A percentile compares a stretch with the other conserved stretches of the same genome.
phyloP scores from a whole-genome alignment of 1,140 invertebrate genomes.

The Monochamus saltuarius region DNA sequence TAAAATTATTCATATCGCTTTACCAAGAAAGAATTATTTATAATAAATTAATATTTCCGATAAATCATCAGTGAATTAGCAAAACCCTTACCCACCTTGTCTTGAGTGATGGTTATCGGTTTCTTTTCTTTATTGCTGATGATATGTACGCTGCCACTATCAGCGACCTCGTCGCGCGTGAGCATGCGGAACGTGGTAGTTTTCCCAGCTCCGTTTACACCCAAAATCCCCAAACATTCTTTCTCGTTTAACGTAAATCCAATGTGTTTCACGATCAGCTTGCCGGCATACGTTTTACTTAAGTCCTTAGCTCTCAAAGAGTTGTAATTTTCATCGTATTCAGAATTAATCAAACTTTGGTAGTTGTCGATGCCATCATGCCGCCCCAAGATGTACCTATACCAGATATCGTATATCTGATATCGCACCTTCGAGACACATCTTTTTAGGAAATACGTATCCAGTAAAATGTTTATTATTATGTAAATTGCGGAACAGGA shows the following conservation, averaged over 20 bases:
- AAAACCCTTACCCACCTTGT: conserved; percentile 17
- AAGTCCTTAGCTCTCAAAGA: conserved; percentile 24
- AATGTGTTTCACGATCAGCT: conserved; percentile 21
- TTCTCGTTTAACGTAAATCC: conserved; percentile 52
- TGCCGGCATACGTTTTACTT: conserved; percentile 24
- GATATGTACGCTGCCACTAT: conserved; percentile 21
- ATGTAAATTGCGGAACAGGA: conserved; percentile 19
- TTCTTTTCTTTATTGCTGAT: conserved; percentile 3
- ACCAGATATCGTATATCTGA: too few species aligned
- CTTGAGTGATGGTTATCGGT: conserved; percentile 14
- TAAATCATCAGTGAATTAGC: too few species aligned
- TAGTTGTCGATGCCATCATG: not conserved
- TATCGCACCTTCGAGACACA: not conserved
- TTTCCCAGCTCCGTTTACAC: conserved; percentile 84
- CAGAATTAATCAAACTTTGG: too few species aligned
- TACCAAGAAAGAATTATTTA: too few species aligned
- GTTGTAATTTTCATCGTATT: conserved; percentile 3
- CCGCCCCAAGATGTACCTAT: too few species aligned
- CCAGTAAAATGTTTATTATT: conserved; percentile 22
- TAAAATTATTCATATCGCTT: too few species aligned
- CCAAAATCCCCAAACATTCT: conserved; percentile 83
- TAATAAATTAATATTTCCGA: too few species aligned
- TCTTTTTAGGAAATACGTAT: conserved; percentile 19
- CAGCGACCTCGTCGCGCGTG: conserved; percentile 63
- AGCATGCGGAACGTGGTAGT: conserved; percentile 83